phyloP scores from a whole-genome alignment of 2,113 vertebrate species.

The Oryzias celebensis region DNA sequence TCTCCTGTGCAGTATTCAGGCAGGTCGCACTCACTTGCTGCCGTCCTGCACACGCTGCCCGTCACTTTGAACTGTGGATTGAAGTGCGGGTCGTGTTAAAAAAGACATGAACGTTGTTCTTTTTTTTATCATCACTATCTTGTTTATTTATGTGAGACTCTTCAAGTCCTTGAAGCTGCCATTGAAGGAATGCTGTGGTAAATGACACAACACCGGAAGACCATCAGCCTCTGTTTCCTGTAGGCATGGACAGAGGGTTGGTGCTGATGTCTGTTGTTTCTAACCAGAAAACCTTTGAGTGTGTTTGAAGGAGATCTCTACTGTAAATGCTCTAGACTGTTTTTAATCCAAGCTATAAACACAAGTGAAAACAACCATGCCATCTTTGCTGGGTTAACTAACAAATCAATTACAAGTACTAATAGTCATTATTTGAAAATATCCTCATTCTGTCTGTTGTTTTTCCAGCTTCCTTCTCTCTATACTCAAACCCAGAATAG shows the following conservation, averaged over 20 bases:
- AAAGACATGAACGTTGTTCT: not conserved
- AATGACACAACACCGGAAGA: not conserved
- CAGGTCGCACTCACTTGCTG: constrained; percentile 81
- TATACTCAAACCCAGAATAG: no score
- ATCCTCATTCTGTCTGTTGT: no score
- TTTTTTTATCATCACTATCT: not conserved
- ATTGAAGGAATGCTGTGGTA: constrained; percentile 48
- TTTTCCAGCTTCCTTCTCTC: no score
- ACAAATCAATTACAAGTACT: no score
- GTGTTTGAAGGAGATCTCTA: no score
- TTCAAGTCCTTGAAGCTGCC: constrained; percentile 9
- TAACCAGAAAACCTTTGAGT: no score
- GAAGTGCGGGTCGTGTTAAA: not conserved
- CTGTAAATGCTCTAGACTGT: no score
- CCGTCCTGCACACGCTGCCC: constrained; percentile 72
- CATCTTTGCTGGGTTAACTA: no score
- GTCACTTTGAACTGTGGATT: constrained; percentile 73
- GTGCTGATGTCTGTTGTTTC: no score
- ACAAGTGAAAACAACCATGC: no score
- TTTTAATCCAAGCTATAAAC: no score
- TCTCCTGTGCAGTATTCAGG: constrained; percentile 82
- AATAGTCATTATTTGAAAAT: no score
- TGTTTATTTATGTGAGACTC: not conserved
- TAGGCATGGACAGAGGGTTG: constrained; percentile 5
- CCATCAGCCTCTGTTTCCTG: constrained; percentile 44